Conservation (phyloP, 1,140 invertebrate genomes). For the Meloidogyne chitwoodi region DNA sequence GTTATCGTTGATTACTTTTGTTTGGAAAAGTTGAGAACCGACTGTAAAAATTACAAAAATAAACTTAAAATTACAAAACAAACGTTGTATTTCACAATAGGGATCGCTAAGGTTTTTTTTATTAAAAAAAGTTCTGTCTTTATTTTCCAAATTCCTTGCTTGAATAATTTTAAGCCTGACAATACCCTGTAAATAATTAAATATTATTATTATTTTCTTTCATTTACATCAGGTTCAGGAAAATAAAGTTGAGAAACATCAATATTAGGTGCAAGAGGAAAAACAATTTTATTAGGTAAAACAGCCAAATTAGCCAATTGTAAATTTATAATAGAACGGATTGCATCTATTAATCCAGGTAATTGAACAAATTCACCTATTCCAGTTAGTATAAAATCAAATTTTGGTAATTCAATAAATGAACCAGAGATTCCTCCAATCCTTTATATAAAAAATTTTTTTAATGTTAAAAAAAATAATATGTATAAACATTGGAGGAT, state of each 20-base stretch:
- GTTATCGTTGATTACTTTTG: constrained; percentile 56
- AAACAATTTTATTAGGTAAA: constrained; percentile 56
- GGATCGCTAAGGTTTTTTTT: constrained; percentile 56
- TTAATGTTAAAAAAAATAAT: neutral
- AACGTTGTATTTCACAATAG: constrained; percentile 56
- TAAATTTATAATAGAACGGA: constrained; percentile 43
- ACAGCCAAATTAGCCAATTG: constrained; percentile 53
- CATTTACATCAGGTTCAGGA: constrained; percentile 55
- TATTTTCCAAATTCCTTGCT: constrained; percentile 56
- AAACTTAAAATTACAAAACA: neutral
- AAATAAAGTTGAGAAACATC: constrained; percentile 57
- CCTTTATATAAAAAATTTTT: neutral
- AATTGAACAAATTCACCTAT: constrained; percentile 60
- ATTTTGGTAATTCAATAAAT: constrained; percentile 57
- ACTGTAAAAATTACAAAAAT: constrained; percentile 32
- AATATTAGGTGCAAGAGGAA: constrained; percentile 55
- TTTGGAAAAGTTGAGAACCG: constrained; percentile 48
- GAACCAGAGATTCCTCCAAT: constrained; percentile 54
- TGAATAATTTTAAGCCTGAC: constrained; percentile 58
- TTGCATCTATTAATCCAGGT: constrained; percentile 55
- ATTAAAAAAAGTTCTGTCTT: constrained; percentile 48
- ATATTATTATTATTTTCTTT: neutral
- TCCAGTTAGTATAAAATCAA: constrained; percentile 56
- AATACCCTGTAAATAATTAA: constrained; percentile 41
- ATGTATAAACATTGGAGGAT: constrained; percentile 48